Evolutionary conservation across 2,888 invertebrate genomes (phyloP).

Genomic region (Drosophila birchii): DNA sequence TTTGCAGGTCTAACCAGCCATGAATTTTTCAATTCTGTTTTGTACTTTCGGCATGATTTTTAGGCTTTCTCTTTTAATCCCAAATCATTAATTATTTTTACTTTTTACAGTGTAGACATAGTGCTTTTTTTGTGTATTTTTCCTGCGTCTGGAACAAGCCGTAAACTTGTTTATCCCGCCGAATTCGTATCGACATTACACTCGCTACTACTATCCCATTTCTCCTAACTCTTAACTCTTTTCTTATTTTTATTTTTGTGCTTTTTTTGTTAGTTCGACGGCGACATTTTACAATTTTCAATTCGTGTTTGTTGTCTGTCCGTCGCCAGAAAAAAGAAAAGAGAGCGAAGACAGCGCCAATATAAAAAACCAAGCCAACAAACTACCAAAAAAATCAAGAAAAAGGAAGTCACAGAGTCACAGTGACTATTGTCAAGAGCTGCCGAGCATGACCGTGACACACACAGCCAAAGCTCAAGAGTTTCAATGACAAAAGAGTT

Average conservation of each 20-base stretch:
- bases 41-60: no score
- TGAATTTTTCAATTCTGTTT: no score
- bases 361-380: constrained; percentile 25
- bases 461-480: constrained; percentile 29
- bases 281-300: constrained; percentile 79
- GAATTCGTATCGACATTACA: constrained; percentile 65
- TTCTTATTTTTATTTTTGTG: background rate
- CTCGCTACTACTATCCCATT: constrained; percentile 43
- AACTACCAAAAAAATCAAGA: constrained; percentile 3
- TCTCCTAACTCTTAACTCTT: constrained; percentile 18
- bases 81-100: background rate
- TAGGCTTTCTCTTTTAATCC: no score
- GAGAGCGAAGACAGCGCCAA: constrained; percentile 41
- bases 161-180: constrained; percentile 75
- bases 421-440: constrained; percentile 29
- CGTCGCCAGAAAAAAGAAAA: constrained; percentile 23
- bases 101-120: background rate
- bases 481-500: background rate
- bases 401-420: constrained; percentile 27
- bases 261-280: constrained; percentile 36
- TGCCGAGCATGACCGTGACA: constrained; percentile 40
- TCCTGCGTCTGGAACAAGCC: constrained; percentile 62
- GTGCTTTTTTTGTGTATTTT: constrained; percentile 9
- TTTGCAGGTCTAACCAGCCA: no score
- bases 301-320: constrained; percentile 72